phyloP scores from a whole-genome alignment of 2,888 invertebrate genomes.

The Mythimna ferrago region DNA sequence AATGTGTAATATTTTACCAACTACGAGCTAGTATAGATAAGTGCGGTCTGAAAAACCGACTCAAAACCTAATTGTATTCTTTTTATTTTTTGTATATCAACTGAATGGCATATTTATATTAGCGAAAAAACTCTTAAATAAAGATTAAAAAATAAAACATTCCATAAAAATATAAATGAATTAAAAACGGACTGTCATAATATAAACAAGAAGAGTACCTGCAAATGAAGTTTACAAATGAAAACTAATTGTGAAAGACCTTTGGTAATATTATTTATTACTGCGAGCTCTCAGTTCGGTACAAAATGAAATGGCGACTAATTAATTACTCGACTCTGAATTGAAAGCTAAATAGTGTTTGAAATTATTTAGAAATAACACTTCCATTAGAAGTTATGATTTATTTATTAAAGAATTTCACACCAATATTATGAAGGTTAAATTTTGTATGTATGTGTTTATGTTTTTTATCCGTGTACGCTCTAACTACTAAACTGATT shows the following conservation, averaged over 20 bases:
- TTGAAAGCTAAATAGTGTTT: slow-evolving; percentile 8
- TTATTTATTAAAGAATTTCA: background rate
- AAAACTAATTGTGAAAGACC: background rate
- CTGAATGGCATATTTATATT: no score
- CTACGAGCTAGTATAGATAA: no score
- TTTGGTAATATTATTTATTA: slow-evolving; percentile 22
- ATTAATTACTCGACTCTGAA: slow-evolving; percentile 22
- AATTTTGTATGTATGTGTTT: no score
- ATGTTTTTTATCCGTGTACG: no score
- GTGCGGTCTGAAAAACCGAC: no score
- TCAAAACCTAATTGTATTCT: no score
- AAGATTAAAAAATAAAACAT: no score
- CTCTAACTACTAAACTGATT: no score
- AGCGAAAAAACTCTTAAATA: no score
- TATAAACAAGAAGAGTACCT: background rate
- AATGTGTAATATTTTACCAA: background rate
- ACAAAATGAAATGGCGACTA: slow-evolving; percentile 31
- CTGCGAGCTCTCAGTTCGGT: slow-evolving; percentile 4
- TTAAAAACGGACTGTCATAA: background rate
- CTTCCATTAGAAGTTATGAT: background rate
- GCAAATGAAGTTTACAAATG: slow-evolving; percentile 16
- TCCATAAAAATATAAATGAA: no score
- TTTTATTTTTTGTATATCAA: no score
- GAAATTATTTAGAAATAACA: slow-evolving; percentile 16
- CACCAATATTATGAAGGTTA: no score